Base-by-base conservation (phyloP, 2,113 vertebrate species). In the Psophia crepitans region DNA sequence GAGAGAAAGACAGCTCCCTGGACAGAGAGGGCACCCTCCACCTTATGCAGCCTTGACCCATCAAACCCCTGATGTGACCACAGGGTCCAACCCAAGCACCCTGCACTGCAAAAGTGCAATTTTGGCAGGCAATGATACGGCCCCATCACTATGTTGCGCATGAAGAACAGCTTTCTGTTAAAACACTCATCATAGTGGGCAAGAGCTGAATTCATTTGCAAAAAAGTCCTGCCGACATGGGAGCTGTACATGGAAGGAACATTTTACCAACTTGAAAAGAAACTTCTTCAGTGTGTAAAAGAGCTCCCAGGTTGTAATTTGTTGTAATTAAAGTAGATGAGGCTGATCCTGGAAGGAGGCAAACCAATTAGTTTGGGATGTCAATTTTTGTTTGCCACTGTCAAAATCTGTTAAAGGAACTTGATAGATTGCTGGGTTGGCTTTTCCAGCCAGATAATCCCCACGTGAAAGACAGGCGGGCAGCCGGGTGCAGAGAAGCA, bases 351-450 rank as follows among this genome's bases (percentile, higher is more conserved):
- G 89, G 71, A 91, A 96, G 53, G 89, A 90, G 81, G 63, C 64
- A 94, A 78, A 75, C 44, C 94, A 96, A 93, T 96, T 97, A 97
- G 85, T 93, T 92, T 87, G 71, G 68, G 56, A 97, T 0, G 32
- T 96, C 96, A 96, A 27, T 94, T 97, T 96, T 93, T 95, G 92
- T 96, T 96, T 96, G 90, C 78, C n/a, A 28, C 81, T 96, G 94
- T 95, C 96, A 92, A 93, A 95, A 69, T 85, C 71, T 86, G 68
- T 97, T 97, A 95, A 54, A 78, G 53, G 64, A 90, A 60, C 60
- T 82, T 91, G 84, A 86, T 37, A 76, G 84, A 93, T 91, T 93
- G 81, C 76, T 96, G 41, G 20, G 21, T 51, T 86, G 78, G 80
- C 57, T 96, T 95, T 93, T 91, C 74, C 37, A 66, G 56, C 49